Evolutionary conservation across 2,797 vertebrate genomes (phyloP), one percentile per base, ranked within the genome.

Genomic region (Coranthus polyacanthus): DNA sequence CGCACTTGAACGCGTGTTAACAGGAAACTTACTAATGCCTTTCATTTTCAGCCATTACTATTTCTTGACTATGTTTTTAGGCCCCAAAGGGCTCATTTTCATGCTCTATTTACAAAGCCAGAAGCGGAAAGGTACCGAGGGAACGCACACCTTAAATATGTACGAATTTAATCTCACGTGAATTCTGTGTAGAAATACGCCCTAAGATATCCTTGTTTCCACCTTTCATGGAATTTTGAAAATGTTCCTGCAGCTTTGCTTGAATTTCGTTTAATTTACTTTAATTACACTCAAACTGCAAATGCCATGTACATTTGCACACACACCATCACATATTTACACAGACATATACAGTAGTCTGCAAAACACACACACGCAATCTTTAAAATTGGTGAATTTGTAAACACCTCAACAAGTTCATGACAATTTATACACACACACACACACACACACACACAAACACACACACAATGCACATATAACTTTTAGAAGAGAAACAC

Each of bases 11-110:
- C 16, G 53, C 69, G 76, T 79, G 81, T 84, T 89, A 60, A 83
- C 75, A 57, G 75, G 86, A 79, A 76, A 87, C 55, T 66, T 68
- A 87, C 69, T 83, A 18, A 77, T 90, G 89, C 41, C 36, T 63
- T 58, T 53, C 85, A 0, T 41, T 12, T 26, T 55, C 15, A 11
- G 17, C 52, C 57, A 26, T 60, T 39, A 49, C 22, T 29, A 16
- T 39, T 2, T 11, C 54, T 1, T 37, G 20, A 41, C 12, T 18
- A 41, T 39, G 15, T 39, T 16, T 43, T 12, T 32, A 24, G 22
- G 34, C 41, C n/a, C 67, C 3, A 36, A 62, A 18, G 42, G 6
- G 2, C 37, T 43, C 1, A 49, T 50, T 50, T 69, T 56, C 32
- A 38, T 7, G 58, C 29, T 63, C 32, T 46, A 61, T n/a, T 53